These are phyloP conservation scores for Oreochromis aureus DNA, from an alignment of 2,113 vertebrate species.

Conservation along the genomic window DNA sequence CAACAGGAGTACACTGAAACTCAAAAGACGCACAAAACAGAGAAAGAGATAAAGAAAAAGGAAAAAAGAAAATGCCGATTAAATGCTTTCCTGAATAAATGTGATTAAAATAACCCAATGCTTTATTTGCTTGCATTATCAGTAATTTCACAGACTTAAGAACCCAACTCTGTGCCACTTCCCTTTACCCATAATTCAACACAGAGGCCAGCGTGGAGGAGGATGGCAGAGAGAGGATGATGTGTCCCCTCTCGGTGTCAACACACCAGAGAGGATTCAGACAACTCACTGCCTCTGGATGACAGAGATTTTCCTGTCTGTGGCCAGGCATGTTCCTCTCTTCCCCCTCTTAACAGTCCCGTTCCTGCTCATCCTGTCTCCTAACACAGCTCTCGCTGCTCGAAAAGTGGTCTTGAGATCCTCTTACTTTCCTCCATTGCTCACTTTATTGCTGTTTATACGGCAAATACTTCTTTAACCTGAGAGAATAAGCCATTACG, in stretches of 20 bases:
- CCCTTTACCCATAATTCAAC: slow-evolving; percentile 2
- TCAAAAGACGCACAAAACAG: background rate
- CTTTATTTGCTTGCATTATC: background rate
- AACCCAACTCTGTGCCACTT: background rate
- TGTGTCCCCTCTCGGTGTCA: background rate
- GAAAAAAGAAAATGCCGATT: background rate
- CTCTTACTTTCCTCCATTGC: background rate
- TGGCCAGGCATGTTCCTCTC: background rate
- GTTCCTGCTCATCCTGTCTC: slow-evolving; percentile 17
- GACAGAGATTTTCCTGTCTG: slow-evolving; percentile 20
- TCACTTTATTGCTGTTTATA: background rate
- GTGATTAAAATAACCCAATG: background rate
- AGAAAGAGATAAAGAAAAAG: background rate
- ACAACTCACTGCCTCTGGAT: background rate
- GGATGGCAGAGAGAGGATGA: background rate
- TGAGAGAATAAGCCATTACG: background rate
- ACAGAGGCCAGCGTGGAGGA: background rate
- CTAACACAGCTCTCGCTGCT: background rate
- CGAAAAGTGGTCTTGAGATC: background rate
- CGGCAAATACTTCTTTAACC: background rate
- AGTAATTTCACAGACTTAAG: background rate
- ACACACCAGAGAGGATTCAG: background rate
- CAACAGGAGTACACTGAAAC: background rate
- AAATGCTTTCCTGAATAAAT: background rate
- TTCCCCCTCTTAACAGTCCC: background rate